Evolutionary conservation across 2,797 vertebrate genomes (phyloP).

Genomic region (Paedocypris micromegethes): DNA sequence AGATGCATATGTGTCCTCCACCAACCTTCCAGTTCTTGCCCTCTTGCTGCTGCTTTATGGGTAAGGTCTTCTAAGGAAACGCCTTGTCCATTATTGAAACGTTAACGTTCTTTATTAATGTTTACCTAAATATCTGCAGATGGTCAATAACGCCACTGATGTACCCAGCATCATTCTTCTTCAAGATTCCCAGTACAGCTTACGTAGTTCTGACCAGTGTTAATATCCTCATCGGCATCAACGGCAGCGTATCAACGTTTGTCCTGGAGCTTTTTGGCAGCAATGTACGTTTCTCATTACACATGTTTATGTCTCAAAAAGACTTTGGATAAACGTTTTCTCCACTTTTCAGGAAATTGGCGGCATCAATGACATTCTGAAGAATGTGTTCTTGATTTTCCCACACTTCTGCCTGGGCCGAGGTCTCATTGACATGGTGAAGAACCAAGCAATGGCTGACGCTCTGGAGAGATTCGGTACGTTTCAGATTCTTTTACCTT

Average conservation of each 20-base stretch:
- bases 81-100: neutral
- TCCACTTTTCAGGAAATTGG: constrained; percentile 76
- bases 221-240: constrained; percentile 97
- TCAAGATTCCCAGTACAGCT: constrained; percentile 96
- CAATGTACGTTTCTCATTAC: constrained; percentile 68
- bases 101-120: neutral
- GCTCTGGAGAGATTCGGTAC: constrained; percentile 93
- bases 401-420: constrained; percentile 95
- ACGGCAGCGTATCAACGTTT: constrained; percentile 94
- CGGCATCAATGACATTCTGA: constrained; percentile 91
- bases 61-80: constrained; percentile 55
- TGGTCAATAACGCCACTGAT: constrained; percentile 98
- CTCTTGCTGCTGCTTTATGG: constrained; percentile 92
- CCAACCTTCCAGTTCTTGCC: constrained; percentile 91
- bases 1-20: constrained; percentile 95
- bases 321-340: neutral
- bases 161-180: constrained; percentile 97
- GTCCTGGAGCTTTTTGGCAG: constrained; percentile 94
- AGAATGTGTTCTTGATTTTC: constrained; percentile 94
- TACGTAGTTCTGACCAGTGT: constrained; percentile 95
- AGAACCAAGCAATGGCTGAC: constrained; percentile 98
- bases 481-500: constrained; percentile 22
- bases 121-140: constrained; percentile 56
- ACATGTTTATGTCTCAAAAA: neutral
- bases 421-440: constrained; percentile 98